phyloP scores from a whole-genome alignment of 2,888 invertebrate genomes.

The Unio delphinus region DNA sequence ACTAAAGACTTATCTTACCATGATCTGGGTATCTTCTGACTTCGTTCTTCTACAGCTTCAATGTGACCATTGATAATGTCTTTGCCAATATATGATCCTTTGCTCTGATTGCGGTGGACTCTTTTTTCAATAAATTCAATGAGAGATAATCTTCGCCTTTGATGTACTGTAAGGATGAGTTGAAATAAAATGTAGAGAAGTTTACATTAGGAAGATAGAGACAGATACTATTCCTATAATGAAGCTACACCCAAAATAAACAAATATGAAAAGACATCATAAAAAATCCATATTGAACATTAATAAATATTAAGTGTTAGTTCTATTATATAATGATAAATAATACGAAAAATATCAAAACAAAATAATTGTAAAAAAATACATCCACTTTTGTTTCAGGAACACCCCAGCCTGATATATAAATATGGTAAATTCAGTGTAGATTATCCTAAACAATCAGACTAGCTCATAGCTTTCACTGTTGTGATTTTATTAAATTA shows the following conservation, averaged over 20 bases:
- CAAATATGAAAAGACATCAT: neutral
- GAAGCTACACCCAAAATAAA: neutral
- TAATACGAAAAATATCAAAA: too few relatives aligned
- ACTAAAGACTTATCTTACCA: constrained; percentile 30
- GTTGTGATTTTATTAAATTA: too few relatives aligned
- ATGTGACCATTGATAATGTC: constrained; percentile 55
- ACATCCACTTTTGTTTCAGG: too few relatives aligned
- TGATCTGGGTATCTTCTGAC: constrained; percentile 32
- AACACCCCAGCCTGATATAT: too few relatives aligned
- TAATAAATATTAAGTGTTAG: too few relatives aligned
- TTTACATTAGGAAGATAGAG: too few relatives aligned
- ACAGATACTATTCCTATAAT: neutral
- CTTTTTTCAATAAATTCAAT: constrained; percentile 63
- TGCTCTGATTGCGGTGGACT: constrained; percentile 40
- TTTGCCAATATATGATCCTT: constrained; percentile 38
- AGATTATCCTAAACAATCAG: too few relatives aligned
- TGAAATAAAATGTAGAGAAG: neutral
- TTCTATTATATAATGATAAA: too few relatives aligned
- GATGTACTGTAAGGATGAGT: constrained; percentile 23
- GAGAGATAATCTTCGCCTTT: constrained; percentile 51
- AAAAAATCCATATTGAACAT: neutral
- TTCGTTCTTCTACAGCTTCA: constrained; percentile 54
- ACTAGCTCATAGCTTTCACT: too few relatives aligned
- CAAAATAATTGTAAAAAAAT: too few relatives aligned
- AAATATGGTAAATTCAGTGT: too few relatives aligned